Evolutionary conservation across 2,888 invertebrate genomes (phyloP).

Genomic region (Mechanitis messenoides): DNA sequence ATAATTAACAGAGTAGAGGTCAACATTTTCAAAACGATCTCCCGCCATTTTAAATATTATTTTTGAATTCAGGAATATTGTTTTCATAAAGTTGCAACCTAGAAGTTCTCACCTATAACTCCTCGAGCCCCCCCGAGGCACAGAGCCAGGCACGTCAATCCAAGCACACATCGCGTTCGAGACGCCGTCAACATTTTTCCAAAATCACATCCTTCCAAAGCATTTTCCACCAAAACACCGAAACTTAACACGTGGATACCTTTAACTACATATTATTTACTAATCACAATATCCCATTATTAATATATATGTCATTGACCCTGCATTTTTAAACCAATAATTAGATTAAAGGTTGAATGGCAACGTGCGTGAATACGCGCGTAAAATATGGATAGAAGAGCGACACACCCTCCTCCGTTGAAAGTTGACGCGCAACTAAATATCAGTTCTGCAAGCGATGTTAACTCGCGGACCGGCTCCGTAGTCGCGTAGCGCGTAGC

Average conservation of each 20-base stretch:
- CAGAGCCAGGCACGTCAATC: slow-evolving; percentile 55
- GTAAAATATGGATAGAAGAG: slow-evolving; percentile 23
- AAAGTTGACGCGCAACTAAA: slow-evolving; percentile 56
- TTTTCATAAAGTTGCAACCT: no score
- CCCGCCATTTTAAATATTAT: no score
- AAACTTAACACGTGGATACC: slow-evolving; percentile 38
- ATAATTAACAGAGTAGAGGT: no score
- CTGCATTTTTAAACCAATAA: slow-evolving; percentile 46
- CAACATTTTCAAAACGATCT: no score
- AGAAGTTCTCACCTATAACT: slow-evolving; percentile 52
- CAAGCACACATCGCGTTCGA: slow-evolving; percentile 52
- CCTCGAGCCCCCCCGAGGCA: slow-evolving; percentile 51
- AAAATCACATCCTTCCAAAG: slow-evolving; percentile 56
- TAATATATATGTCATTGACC: slow-evolving; percentile 45
- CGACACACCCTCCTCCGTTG: slow-evolving; percentile 36
- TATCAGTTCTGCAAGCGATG: slow-evolving; percentile 14
- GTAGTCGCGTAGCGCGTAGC: slow-evolving; percentile 46
- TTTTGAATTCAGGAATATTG: no score
- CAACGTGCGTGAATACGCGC: slow-evolving; percentile 58
- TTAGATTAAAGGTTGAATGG: slow-evolving; percentile 59
- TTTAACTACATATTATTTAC: slow-evolving; percentile 44
- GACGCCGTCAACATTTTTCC: slow-evolving; percentile 68
- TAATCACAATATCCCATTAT: slow-evolving; percentile 50
- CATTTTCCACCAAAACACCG: slow-evolving; percentile 53
- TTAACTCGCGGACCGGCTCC: slow-evolving; percentile 18